phyloP scores from a whole-genome alignment of 2,888 invertebrate genomes.

The Drosophila sordidapex region DNA sequence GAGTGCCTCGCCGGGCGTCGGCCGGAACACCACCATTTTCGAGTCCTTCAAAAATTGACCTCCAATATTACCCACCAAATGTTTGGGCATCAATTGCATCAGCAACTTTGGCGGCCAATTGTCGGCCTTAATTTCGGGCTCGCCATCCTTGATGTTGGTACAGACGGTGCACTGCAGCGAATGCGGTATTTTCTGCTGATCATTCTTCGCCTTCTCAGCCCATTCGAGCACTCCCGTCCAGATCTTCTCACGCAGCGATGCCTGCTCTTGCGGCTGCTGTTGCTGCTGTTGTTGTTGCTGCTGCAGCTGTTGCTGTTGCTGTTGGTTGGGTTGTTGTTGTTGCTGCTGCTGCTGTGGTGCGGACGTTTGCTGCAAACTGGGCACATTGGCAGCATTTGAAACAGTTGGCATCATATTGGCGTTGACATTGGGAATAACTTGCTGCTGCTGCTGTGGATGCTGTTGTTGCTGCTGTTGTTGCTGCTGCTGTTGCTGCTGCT shows the following conservation, averaged over 20 bases:
- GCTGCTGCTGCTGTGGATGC: slow-evolving; percentile 44
- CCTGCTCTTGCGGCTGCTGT: slow-evolving; percentile 68
- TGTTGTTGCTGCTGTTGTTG: slow-evolving; percentile 32
- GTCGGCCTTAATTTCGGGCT: slow-evolving; percentile 95
- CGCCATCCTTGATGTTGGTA: slow-evolving; percentile 90
- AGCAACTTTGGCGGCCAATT: slow-evolving; percentile 96
- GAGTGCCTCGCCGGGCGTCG: slow-evolving; percentile 93
- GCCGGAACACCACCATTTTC: slow-evolving; percentile 95
- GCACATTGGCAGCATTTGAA: slow-evolving; percentile 56
- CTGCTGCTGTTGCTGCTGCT: slow-evolving; percentile 41
- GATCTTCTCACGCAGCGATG: slow-evolving; percentile 84
- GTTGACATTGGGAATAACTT: slow-evolving; percentile 71
- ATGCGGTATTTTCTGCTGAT: slow-evolving; percentile 90
- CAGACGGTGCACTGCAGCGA: slow-evolving; percentile 92
- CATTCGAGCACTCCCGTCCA: slow-evolving; percentile 96
- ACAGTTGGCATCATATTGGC: slow-evolving; percentile 70
- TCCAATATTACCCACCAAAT: slow-evolving; percentile 95
- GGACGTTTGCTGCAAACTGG: slow-evolving; percentile 66
- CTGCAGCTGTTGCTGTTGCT: slow-evolving; percentile 70
- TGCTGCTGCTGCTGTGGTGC: slow-evolving; percentile 66
- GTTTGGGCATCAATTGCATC: slow-evolving; percentile 98
- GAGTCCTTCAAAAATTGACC: slow-evolving; percentile 95
- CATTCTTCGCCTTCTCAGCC: slow-evolving; percentile 95
- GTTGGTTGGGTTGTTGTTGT: slow-evolving; percentile 51
- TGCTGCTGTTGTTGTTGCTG: slow-evolving; percentile 72